Evolutionary conservation across 1,140 invertebrate genomes (phyloP), one percentile per base, ranked within the genome.

Genomic region (Danaus plexippus): DNA sequence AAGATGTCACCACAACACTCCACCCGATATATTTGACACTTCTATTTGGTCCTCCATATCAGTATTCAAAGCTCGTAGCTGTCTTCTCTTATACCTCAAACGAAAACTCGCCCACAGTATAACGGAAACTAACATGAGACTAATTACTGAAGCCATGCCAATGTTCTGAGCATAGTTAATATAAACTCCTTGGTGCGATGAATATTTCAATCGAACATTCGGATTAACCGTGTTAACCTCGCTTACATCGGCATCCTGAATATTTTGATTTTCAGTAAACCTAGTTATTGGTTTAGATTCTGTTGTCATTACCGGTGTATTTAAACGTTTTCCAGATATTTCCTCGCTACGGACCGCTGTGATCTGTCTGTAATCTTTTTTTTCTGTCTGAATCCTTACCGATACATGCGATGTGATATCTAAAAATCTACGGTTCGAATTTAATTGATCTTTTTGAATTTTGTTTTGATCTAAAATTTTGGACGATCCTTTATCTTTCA

Each of bases 1-100:
- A 64, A 90, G 67, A 77, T 90, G 91, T 93, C 91, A 92, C 92
- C 92, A 93, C 13, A 92, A 87, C 65, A 92, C 91, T 3, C 90
- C 89, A 9, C 91, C 89, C 9, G 91, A 90, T 63, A 93, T 88
- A 75, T 90, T 91, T 57, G 89, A 89, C 69, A 92, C 91, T 71
- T 92, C 91, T 78, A 92, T 92, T 74, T 92, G 90, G 64, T 92
- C 89, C 64, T 89, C 85, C 48, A 85, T 81, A 46, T 84, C 80
- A 46, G 73, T 73, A 47, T 79, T 66, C 76, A 73, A 52, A 64
- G 64, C 66, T 63, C 66, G 63, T 58, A 69, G 66, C 65, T 62
- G 88, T 82, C 61, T 88, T 78, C 59, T 83, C 85, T 62, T 73
- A 58, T 79, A 78, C 22, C 78, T 69, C 22, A 79, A 80, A 67